Evolutionary conservation across 2,888 invertebrate genomes (phyloP).

Genomic region (Alloplasta piceator): DNA sequence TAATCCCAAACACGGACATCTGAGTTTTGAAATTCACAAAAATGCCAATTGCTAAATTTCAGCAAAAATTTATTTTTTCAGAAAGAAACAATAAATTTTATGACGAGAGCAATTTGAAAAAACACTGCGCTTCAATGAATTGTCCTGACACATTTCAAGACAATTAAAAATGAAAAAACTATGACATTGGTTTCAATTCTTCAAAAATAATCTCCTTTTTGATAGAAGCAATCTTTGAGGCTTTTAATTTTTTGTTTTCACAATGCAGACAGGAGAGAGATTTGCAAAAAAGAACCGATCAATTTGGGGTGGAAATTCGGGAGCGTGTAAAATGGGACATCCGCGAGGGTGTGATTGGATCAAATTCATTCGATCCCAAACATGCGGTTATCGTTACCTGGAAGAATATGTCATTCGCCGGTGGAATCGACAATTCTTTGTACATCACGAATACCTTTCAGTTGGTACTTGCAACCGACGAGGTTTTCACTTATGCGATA

Average conservation of each 20-base stretch:
- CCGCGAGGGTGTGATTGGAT: constrained; percentile 94
- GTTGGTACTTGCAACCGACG: constrained; percentile 95
- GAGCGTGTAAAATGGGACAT: constrained; percentile 95
- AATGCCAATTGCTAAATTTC: no score
- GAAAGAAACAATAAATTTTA: no score
- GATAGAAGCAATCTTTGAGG: not conserved
- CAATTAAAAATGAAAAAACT: no score
- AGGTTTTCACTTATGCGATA: constrained; percentile 96
- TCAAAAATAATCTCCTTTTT: not conserved
- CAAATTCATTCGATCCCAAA: constrained; percentile 95
- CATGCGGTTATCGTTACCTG: constrained; percentile 96
- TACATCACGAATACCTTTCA: constrained; percentile 98
- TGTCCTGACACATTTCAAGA: no score
- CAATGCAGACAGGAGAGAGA: constrained; percentile 87
- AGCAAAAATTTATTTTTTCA: no score
- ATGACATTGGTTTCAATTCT: not conserved
- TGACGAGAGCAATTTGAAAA: no score
- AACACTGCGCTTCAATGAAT: no score
- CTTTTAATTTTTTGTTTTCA: constrained; percentile 14
- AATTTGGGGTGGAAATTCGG: constrained; percentile 93
- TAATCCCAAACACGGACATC: no score
- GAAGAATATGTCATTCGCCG: constrained; percentile 97
- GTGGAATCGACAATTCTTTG: constrained; percentile 92
- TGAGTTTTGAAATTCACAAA: no score
- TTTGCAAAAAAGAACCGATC: constrained; percentile 89